These are phyloP conservation scores for Aurelia aurita DNA, from an alignment of 30 jellyfish, hydroid and myxozoan species.

Conservation along the genomic window DNA sequence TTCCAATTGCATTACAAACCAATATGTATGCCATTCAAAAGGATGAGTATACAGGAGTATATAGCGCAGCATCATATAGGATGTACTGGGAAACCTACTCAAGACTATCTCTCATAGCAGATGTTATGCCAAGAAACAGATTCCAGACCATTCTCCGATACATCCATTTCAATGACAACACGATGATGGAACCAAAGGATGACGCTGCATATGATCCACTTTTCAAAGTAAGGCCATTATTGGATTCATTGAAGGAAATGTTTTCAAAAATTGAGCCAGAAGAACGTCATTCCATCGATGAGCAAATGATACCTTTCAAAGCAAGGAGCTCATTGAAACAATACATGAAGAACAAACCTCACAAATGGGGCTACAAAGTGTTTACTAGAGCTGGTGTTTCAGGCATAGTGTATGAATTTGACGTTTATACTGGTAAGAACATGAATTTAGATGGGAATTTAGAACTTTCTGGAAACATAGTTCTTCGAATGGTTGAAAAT, in stretches of 20 bases:
- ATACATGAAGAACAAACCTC: slow-evolving; percentile 29
- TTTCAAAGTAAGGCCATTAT: not conserved
- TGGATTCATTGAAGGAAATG: not conserved
- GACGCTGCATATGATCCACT: slow-evolving; percentile 2
- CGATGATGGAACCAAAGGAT: slow-evolving; percentile 5
- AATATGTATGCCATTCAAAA: slow-evolving; percentile 20
- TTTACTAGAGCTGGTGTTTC: not conserved
- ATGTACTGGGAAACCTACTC: slow-evolving; percentile 7
- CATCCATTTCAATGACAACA: slow-evolving; percentile 8
- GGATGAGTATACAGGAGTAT: slow-evolving; percentile 24
- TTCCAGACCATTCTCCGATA: not conserved
- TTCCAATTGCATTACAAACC: not conserved
- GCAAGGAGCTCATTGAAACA: slow-evolving; percentile 24
- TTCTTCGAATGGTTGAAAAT: no score
- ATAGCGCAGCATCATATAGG: slow-evolving; percentile 20
- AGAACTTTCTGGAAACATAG: no score
- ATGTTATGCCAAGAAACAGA: not conserved
- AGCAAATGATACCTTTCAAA: slow-evolving; percentile 21
- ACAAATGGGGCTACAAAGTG: slow-evolving; percentile 21
- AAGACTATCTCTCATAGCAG: not conserved
- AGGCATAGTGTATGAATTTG: not conserved
- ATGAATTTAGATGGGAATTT: no score
- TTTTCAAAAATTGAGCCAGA: not conserved
- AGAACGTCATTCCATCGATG: slow-evolving; percentile 13
- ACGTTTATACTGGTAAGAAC: not conserved